phyloP scores from a whole-genome alignment of 2,113 vertebrate genomes.

The Artemisiospiza belli region DNA sequence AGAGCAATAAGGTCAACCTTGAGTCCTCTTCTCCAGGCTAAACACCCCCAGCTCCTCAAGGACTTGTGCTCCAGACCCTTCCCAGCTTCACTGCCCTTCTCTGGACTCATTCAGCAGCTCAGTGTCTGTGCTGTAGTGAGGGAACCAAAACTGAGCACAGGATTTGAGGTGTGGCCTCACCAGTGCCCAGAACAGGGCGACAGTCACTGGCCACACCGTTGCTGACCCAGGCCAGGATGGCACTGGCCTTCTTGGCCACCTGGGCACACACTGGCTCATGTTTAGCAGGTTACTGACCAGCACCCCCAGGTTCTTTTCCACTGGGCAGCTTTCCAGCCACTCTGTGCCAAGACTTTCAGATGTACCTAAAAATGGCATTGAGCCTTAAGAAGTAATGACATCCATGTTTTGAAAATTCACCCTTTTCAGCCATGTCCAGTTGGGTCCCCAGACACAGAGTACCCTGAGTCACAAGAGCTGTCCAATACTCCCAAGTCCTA shows the following conservation, averaged over 20 bases:
- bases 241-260: not conserved
- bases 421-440: not conserved
- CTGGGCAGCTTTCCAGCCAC: not conserved
- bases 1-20: not conserved
- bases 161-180: not conserved
- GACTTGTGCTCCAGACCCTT: not conserved
- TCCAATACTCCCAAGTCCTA: not conserved
- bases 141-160: not conserved
- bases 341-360: not conserved
- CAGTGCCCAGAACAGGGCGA: not conserved
- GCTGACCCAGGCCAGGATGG: not conserved
- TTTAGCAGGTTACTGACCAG: not conserved
- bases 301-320: not conserved
- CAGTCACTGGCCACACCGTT: fast-evolving
- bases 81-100: not conserved
- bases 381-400: not conserved
- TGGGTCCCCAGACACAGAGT: not conserved
- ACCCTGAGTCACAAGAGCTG: not conserved
- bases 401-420: not conserved
- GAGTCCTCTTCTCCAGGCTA: not conserved
- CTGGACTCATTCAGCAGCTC: not conserved
- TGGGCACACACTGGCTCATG: not conserved
- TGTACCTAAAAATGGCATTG: not conserved
- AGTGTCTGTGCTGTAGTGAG: not conserved
- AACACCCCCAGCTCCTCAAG: not conserved